Evolutionary conservation across 2,888 invertebrate species (phyloP).

Genomic region (Carterocephalus palaemon): DNA sequence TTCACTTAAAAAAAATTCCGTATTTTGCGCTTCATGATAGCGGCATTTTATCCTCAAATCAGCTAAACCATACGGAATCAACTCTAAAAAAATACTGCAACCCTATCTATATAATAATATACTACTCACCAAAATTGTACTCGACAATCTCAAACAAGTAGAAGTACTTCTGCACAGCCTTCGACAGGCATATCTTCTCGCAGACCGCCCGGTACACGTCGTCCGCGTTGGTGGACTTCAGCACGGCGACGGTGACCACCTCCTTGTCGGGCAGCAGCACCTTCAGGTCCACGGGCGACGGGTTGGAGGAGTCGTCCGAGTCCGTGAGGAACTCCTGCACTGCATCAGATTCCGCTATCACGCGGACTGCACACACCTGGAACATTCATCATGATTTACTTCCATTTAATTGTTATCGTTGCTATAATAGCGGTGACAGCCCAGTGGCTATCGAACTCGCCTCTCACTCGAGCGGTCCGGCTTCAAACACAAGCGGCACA

Average conservation of each 20-base stretch:
- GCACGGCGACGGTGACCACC: constrained; percentile 91
- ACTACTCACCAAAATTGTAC: constrained; percentile 93
- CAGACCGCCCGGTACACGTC: constrained; percentile 93
- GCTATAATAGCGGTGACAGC: too few species aligned
- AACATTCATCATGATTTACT: not conserved
- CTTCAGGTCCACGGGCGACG: constrained; percentile 88
- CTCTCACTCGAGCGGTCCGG: too few species aligned
- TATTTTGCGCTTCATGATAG: too few species aligned
- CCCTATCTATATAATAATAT: not conserved
- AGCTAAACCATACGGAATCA: too few species aligned
- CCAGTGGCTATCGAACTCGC: too few species aligned
- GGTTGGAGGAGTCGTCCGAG: constrained; percentile 88
- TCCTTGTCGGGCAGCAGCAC: constrained; percentile 92
- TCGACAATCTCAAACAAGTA: constrained; percentile 98
- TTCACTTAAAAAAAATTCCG: too few species aligned
- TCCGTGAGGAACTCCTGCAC: constrained; percentile 99
- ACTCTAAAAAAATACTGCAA: too few species aligned
- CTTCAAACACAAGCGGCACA: too few species aligned
- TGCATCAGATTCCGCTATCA: constrained; percentile 97
- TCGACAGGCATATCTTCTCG: constrained; percentile 89
- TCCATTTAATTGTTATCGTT: too few species aligned
- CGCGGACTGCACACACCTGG: constrained; percentile 95
- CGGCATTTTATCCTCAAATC: too few species aligned
- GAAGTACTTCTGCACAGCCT: constrained; percentile 92
- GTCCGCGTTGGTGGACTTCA: constrained; percentile 92